These are phyloP conservation scores for Onychostruthus taczanowskii DNA, from an alignment of 2,113 vertebrate species.

Conservation along the genomic window DNA sequence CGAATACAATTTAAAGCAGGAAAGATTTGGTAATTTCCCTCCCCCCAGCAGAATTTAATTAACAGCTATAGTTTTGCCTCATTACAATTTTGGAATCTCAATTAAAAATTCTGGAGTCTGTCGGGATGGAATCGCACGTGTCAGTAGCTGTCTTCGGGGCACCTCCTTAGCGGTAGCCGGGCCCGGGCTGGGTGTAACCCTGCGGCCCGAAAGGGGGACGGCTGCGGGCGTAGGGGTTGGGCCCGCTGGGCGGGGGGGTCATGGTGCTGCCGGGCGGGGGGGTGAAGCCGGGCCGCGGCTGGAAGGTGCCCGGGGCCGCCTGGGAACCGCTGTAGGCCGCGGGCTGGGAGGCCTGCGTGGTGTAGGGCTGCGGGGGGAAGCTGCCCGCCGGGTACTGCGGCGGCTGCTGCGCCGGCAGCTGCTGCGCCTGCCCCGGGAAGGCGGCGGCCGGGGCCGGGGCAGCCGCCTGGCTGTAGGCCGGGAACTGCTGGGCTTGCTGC, in stretches of 20 bases:
- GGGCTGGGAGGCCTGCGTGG: conserved; percentile 87
- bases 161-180: conserved; percentile 90
- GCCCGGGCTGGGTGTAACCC: conserved; percentile 93
- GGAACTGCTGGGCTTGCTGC: conserved; percentile 90
- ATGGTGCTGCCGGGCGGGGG: conserved; percentile 85
- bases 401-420: conserved; percentile 80
- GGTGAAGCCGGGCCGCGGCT: conserved; percentile 87
- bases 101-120: conserved; percentile 66
- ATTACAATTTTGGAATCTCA: conserved; percentile 65
- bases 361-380: conserved; percentile 90
- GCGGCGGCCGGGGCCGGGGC: conserved; percentile 77
- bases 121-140: conserved; percentile 33
- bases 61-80: conserved; percentile 68
- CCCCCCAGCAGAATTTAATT: conserved; percentile 57
- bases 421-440: conserved; percentile 80
- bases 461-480: conserved; percentile 84
- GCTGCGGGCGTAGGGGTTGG: conserved; percentile 93
- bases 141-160: not conserved
- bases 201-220: conserved; percentile 86
- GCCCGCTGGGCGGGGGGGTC: conserved; percentile 84
- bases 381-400: conserved; percentile 87
- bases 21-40: conserved; percentile 65
- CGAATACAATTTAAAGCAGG: conserved; percentile 76
- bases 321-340: conserved; percentile 86
- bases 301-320: conserved; percentile 80